Conservation (phyloP, 2,888 invertebrate genomes). For the Allacma fusca region DNA sequence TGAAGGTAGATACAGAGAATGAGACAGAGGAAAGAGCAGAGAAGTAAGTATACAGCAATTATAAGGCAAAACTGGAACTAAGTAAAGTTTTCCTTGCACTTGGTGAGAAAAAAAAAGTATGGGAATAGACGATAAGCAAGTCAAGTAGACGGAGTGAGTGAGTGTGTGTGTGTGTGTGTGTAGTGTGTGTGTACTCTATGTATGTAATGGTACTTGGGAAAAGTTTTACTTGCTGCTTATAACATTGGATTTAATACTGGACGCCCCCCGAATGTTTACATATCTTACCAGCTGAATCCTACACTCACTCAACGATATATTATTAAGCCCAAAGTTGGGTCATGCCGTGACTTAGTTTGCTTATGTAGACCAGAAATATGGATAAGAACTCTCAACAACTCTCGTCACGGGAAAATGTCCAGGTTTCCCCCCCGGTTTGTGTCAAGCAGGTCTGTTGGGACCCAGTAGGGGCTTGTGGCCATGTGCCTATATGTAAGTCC, state of each 20-base stretch:
- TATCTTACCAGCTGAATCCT: no score
- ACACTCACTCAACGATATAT: no score
- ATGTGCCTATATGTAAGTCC: no score
- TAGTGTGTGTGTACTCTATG: no score
- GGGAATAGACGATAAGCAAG: not conserved
- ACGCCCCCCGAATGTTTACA: no score
- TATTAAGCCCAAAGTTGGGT: slow-evolving; percentile 10
- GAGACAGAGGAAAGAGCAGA: slow-evolving; percentile 6
- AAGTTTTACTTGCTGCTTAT: no score
- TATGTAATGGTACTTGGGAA: no score
- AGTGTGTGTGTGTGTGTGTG: no score
- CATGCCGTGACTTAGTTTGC: not conserved
- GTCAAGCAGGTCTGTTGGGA: not conserved
- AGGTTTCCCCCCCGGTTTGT: not conserved
- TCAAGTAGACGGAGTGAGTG: not conserved
- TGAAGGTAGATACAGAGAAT: not conserved
- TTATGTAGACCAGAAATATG: not conserved
- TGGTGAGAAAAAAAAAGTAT: not conserved
- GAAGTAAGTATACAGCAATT: not conserved
- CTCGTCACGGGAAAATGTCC: not conserved
- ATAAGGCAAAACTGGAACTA: slow-evolving; percentile 2
- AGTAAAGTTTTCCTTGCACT: not conserved
- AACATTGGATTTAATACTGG: no score
- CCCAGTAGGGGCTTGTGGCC: no score
- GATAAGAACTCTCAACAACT: not conserved